Percentiles rank a stretch among this genome's conserved stretches.
phyloP scores from a whole-genome alignment of 2,797 vertebrate genomes.

The Babyrousa celebensis region DNA sequence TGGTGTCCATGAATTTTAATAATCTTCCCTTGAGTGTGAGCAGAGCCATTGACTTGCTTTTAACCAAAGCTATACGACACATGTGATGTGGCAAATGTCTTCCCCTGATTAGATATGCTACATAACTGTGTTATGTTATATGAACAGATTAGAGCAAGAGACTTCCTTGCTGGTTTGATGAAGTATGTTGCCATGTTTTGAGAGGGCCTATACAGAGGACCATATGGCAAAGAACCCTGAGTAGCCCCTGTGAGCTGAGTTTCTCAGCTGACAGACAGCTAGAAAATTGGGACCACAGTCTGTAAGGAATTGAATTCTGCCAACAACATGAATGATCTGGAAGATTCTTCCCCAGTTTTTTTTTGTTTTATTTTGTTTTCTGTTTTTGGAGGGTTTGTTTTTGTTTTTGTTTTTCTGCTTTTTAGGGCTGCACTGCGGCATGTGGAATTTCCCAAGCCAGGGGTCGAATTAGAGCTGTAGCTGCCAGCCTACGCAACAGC shows the following conservation, averaged over 20 bases:
- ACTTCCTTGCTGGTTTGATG: neutral
- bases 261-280: neutral
- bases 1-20: neutral
- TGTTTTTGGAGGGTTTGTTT: no score
- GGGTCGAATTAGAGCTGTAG: no score
- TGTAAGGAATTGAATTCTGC: neutral
- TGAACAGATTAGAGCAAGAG: neutral
- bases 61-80: neutral
- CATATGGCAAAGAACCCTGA: neutral
- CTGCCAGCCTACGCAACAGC: no score
- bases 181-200: neutral
- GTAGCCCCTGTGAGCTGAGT: neutral
- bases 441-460: no score
- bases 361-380: no score
- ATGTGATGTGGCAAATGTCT: neutral
- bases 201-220: neutral
- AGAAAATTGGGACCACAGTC: neutral
- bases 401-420: no score
- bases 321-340: no score
- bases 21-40: neutral
- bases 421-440: no score
- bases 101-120: neutral
- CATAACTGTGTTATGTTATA: neutral
- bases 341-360: no score
- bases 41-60: neutral